phyloP scores from a whole-genome alignment of 2,888 invertebrate species.

The Spicauda simplicius region DNA sequence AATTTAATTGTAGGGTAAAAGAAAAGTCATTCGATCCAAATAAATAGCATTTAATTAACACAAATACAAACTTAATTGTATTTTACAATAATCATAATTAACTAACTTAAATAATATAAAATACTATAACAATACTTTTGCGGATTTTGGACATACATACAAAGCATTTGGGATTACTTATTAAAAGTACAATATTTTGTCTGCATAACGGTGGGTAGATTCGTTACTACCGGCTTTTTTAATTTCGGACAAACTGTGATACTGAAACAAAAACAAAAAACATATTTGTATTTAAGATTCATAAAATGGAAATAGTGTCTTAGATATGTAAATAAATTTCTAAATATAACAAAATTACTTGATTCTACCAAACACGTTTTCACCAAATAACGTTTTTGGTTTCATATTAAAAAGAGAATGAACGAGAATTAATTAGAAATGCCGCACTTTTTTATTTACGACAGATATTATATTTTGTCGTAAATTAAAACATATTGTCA shows the following conservation, averaged over 20 bases:
- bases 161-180: slow-evolving; percentile 37
- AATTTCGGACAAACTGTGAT: slow-evolving; percentile 89
- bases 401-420: too few species aligned
- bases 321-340: too few species aligned
- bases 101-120: slow-evolving; percentile 38
- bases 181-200: slow-evolving; percentile 72
- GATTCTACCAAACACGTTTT: too few species aligned
- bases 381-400: too few species aligned
- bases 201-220: slow-evolving; percentile 81
- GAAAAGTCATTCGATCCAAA: neutral
- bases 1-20: too few species aligned
- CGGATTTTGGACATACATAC: slow-evolving; percentile 16
- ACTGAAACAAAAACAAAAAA: slow-evolving; percentile 70
- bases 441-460: too few species aligned
- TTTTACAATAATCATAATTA: slow-evolving; percentile 13
- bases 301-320: neutral
- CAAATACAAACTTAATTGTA: slow-evolving; percentile 17
- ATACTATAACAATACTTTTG: slow-evolving; percentile 66
- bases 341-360: too few species aligned
- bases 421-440: too few species aligned
- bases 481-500: too few species aligned
- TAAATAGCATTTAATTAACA: slow-evolving; percentile 25
- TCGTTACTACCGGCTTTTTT: slow-evolving; percentile 87
- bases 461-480: too few species aligned
- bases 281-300: too few species aligned